These are phyloP conservation scores for Nemapogon koenigi DNA, from an alignment of 2,888 invertebrate genomes.

Conservation along the genomic window DNA sequence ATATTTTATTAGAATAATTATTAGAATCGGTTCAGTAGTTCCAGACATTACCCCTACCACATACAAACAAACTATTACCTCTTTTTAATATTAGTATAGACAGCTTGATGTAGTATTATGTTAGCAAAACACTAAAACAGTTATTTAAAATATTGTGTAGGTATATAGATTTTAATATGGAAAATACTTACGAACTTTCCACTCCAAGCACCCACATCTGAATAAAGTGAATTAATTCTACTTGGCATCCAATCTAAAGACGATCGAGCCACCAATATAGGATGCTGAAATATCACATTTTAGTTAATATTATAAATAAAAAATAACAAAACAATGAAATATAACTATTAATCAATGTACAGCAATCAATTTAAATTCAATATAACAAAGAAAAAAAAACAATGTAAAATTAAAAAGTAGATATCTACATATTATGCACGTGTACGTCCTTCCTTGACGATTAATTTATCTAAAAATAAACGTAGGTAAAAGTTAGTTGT, in stretches of 20 bases:
- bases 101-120: background rate
- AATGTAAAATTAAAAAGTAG: background rate
- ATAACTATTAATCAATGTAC: background rate
- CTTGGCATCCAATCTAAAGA: conserved; percentile 58
- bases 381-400: background rate
- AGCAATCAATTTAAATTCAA: too few species aligned
- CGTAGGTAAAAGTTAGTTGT: too few species aligned
- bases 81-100: background rate
- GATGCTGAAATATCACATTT: conserved; percentile 33
- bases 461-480: too few species aligned
- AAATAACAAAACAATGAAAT: background rate
- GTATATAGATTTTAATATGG: conserved; percentile 1
- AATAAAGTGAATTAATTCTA: conserved; percentile 51
- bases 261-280: conserved; percentile 47
- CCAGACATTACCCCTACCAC: background rate
- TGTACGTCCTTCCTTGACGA: too few species aligned
- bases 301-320: background rate
- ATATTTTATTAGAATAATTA: background rate
- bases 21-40: background rate
- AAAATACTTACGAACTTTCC: conserved; percentile 47
- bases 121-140: background rate
- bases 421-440: too few species aligned
- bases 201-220: conserved; percentile 58
- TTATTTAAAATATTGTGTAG: background rate
- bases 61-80: background rate